phyloP scores from a whole-genome alignment of 2,113 vertebrate species.

The Cnemophilus loriae region DNA sequence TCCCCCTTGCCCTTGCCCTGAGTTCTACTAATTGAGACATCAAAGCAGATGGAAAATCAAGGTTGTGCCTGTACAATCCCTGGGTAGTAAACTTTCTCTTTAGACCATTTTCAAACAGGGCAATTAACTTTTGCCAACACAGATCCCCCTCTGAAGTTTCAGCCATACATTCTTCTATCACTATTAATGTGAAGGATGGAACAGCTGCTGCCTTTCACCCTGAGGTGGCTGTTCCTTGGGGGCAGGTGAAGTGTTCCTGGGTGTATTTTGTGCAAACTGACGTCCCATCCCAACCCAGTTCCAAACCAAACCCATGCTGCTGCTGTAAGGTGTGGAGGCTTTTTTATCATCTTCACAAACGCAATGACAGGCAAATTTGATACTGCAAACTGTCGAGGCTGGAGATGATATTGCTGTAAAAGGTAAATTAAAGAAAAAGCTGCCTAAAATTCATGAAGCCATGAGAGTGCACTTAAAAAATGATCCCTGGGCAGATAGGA shows the following conservation, averaged over 20 bases:
- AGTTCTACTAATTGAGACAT: conserved; percentile 46
- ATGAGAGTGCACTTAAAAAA: not conserved
- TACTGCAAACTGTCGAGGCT: not conserved
- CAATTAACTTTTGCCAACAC: not conserved
- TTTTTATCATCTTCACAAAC: not conserved
- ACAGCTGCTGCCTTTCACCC: not conserved
- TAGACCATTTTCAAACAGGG: not conserved
- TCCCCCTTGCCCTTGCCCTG: not conserved
- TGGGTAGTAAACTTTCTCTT: not conserved
- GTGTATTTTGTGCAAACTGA: not conserved
- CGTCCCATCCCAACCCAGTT: not conserved
- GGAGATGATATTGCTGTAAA: not conserved
- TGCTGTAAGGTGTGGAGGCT: not conserved
- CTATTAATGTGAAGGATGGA: not conserved
- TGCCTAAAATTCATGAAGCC: not conserved
- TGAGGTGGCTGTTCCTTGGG: not conserved
- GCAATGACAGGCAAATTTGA: not conserved
- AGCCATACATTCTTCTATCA: not conserved
- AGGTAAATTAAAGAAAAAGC: not conserved
- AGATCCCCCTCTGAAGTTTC: not conserved
- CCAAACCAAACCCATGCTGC: not conserved
- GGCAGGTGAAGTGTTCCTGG: not conserved
- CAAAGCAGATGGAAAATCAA: conserved; percentile 40
- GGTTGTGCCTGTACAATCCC: conserved; percentile 4
- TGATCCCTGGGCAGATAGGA: not conserved